Evolutionary conservation across 2,888 invertebrate genomes (phyloP), one percentile per base, ranked within the genome.

Genomic region (Tachystola acroxantha): DNA sequence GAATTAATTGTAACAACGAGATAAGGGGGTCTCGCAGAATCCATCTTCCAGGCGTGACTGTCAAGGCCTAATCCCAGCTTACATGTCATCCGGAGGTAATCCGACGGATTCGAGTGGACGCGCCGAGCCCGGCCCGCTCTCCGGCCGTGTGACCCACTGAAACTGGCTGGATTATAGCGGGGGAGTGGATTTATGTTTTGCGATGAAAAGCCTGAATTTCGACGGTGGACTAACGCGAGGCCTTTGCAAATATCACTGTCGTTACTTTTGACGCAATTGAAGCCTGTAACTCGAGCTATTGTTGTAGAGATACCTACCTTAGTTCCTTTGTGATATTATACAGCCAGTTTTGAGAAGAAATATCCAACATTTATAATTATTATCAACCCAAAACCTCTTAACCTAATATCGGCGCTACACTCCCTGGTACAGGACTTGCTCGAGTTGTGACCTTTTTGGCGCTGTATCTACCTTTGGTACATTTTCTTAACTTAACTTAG

Each of bases 1-100:
- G 45, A 43, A 50, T 54, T 56, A 57, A 57, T 56, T 56, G 55
- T 50, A 56, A 57, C 44, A 47, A 44, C 39, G 42, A 50, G 47
- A 54, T 54, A 57, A 48, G 52, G n/a, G 24, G 2, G 24, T 2
- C 22, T 9, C 22, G 7, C 22, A 22, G 22, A 39, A 47, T 39
- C 45, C 39, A 41, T 50, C 46, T 57, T 55, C 10, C 43, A 26
- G 42, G 48, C 48, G 37, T 50, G 45, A 51, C 53, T 46, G 53
- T 57, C 12, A 27, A 3, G 14, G 34, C 28, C 7, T 34, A 57
- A 57, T 48, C 53, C 51, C 16, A 43, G 55, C 46, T 53, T 57
- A 57, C 51, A 47, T 34, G 42, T 36, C 39, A 32, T 22, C 25
- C 14, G 24, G 30, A 36, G 45, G 53, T 57, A 57, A 57, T 50